Percentiles rank a stretch among this genome's conserved stretches.
phyloP scores from a whole-genome alignment of 2,113 vertebrate species.

The Pantherophis guttatus region DNA sequence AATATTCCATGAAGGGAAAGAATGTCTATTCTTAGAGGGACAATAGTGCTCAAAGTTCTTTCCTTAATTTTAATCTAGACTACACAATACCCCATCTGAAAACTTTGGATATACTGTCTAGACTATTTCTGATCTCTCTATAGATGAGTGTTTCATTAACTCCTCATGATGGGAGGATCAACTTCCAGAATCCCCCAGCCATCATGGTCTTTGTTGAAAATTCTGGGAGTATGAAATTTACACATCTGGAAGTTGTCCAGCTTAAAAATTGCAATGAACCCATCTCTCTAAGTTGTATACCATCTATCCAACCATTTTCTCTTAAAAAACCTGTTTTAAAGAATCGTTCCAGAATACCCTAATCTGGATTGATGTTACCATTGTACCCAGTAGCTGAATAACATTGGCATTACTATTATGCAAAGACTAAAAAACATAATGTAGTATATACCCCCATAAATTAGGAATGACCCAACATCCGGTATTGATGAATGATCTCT shows the following conservation, averaged over 20 bases:
- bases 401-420: background rate
- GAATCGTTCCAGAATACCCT: background rate
- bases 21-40: background rate
- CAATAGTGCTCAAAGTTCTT: background rate
- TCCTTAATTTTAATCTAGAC: background rate
- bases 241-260: background rate
- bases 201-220: background rate
- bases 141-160: background rate
- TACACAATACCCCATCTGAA: background rate
- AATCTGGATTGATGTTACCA: background rate
- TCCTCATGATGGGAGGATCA: background rate
- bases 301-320: background rate
- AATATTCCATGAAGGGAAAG: background rate
- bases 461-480: background rate
- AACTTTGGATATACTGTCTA: background rate
- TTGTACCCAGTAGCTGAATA: background rate
- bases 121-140: background rate
- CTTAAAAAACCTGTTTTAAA: background rate
- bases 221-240: background rate
- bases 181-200: background rate
- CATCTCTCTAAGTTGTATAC: background rate
- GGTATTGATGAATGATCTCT: background rate
- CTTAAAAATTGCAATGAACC: background rate
- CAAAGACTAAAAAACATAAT: background rate
- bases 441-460: background rate